Evolutionary conservation across 2,113 vertebrate species (phyloP).

Genomic region (Sinocyclocheilus maitianheensis): DNA sequence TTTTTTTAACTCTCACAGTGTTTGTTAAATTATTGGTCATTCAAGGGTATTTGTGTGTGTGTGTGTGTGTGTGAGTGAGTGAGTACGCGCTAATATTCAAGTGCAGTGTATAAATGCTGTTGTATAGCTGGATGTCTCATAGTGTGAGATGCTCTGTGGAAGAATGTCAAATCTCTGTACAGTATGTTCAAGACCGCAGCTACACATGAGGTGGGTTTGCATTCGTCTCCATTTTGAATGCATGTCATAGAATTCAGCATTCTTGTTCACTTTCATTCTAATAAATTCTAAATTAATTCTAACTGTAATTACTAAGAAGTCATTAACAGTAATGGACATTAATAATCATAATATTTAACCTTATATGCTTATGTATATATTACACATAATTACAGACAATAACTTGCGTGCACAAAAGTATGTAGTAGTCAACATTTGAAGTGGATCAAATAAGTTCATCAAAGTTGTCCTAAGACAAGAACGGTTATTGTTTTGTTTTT

Average conservation of each 20-base stretch:
- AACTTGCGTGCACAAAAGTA: no score
- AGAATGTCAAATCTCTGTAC: neutral
- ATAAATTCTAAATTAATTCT: neutral
- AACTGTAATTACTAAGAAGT: no score
- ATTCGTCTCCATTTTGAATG: neutral
- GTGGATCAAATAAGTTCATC: no score
- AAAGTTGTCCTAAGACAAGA: no score
- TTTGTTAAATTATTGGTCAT: neutral
- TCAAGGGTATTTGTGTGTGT: neutral
- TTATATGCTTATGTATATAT: no score
- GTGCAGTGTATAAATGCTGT: neutral
- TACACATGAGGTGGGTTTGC: slow-evolving; percentile 46
- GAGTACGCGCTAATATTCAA: neutral
- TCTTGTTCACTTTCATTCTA: neutral
- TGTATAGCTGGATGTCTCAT: neutral
- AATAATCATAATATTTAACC: no score
- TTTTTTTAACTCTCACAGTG: neutral
- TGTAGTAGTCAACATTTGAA: no score
- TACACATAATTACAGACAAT: no score
- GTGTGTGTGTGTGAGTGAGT: no score
- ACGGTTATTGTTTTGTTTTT: no score
- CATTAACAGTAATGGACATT: no score
- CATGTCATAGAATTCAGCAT: neutral
- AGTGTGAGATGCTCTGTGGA: slow-evolving; percentile 6
- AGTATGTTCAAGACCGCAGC: slow-evolving; percentile 52